These are phyloP conservation scores for Ceyx melanurus DNA, from an alignment of 2,113 vertebrate genomes.

Conservation along the genomic window DNA sequence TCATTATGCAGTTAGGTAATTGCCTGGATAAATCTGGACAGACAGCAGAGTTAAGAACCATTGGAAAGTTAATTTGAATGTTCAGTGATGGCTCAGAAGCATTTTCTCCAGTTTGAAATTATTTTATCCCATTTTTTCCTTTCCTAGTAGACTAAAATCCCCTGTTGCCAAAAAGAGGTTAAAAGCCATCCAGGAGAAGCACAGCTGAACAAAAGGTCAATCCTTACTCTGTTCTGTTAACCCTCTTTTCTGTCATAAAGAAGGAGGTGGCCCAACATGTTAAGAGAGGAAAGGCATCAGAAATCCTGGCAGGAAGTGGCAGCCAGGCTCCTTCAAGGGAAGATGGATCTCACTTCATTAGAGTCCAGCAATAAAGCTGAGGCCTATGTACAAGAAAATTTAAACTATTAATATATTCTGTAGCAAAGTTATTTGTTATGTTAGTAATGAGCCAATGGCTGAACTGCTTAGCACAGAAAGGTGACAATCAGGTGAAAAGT, in stretches of 20 bases:
- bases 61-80: neutral
- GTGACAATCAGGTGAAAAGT: neutral
- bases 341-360: rapidly evolving
- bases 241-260: neutral
- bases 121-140: neutral
- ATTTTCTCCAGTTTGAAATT: neutral
- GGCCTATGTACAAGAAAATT: neutral
- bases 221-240: neutral
- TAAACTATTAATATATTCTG: neutral
- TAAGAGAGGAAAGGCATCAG: neutral
- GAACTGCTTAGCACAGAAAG: neutral
- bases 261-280: neutral
- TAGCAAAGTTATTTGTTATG: neutral
- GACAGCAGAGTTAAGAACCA: neutral
- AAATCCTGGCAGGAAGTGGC: neutral
- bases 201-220: constrained; percentile 2
- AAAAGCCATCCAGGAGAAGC: constrained; percentile 9
- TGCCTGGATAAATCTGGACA: constrained; percentile 3
- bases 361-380: neutral
- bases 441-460: neutral
- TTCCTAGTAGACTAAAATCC: neutral
- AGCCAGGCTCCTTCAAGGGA: neutral
- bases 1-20: neutral
- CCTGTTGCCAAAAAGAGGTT: constrained; percentile 23
- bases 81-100: neutral